Conservation (phyloP, 2,888 invertebrate genomes). For the Sinelater perroti region DNA sequence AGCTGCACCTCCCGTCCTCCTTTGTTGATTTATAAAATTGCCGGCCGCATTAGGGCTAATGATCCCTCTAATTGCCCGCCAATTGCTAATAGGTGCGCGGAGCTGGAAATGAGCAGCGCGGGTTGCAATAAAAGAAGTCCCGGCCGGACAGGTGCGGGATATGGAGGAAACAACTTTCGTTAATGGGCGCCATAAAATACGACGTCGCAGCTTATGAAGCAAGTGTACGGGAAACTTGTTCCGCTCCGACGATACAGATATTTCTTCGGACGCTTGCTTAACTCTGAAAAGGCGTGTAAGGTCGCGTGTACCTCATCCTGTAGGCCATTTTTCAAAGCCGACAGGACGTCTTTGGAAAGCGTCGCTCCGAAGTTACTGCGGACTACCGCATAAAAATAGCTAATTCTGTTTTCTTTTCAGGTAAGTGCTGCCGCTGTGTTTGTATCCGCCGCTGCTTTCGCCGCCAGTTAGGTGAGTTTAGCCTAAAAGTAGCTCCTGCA, state of each 20-base stretch:
- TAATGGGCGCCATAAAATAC: slow-evolving; percentile 5
- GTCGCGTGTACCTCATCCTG: slow-evolving; percentile 1
- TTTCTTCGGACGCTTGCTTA: slow-evolving; percentile 20
- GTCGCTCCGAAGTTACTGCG: too few relatives aligned
- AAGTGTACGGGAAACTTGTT: slow-evolving; percentile 17
- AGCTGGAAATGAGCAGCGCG: neutral
- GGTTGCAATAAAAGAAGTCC: slow-evolving; percentile 6
- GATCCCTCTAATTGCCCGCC: too few relatives aligned
- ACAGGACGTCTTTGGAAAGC: too few relatives aligned
- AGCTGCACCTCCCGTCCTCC: neutral
- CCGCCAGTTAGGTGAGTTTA: too few relatives aligned
- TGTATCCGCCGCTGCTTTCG: too few relatives aligned
- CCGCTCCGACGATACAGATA: slow-evolving; percentile 13
- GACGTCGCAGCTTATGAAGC: neutral
- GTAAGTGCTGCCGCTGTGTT: too few relatives aligned
- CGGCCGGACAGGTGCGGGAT: slow-evolving; percentile 3
- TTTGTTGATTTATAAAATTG: slow-evolving; percentile 16
- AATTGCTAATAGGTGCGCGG: neutral
- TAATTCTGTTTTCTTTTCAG: too few relatives aligned
- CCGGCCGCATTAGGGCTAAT: neutral
- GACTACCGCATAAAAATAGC: too few relatives aligned
- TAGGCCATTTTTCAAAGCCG: neutral
- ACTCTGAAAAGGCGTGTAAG: slow-evolving; percentile 25
- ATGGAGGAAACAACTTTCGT: slow-evolving; percentile 5
- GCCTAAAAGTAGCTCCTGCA: too few relatives aligned